Base-by-base conservation (phyloP, 1,140 invertebrate species). In the Orchestia grillus region DNA sequence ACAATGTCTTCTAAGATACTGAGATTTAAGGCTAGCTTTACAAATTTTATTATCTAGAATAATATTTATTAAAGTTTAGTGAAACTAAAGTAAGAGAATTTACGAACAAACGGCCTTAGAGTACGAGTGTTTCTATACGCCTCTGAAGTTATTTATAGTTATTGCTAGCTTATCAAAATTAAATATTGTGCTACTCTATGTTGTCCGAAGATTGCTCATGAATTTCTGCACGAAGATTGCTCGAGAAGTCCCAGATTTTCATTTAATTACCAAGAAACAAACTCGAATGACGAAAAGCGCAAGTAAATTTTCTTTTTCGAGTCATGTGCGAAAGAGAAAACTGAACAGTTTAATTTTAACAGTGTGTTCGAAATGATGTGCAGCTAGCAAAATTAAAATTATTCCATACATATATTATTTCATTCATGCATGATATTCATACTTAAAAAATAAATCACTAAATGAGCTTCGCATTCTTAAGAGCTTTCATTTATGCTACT, bases 21-120 rank as follows among this genome's bases (percentile, higher is more conserved):
- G 28, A 44, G 4, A 15, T 16, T 91, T 91, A 91, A 44, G 19
- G 88, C 3, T 91, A 91, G 11, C 88, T 91, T 91, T 91, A 91
- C 88, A 91, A 44, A 91, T 23, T 91, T 91, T 43, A 91, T 44
- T 44, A 91, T 91, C 88, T 91, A 91, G 41, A 91, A 91, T 91
- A 91, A 91, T 91, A 77, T 77, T 77, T 77, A 77, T 77, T 77
- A 77, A 77, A 77, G 15, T 77, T 77, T 77, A 77, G 28, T 77
- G 62, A 36, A 77, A 77, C 62, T 77, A 36, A 77, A 77, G 62
- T 77, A 77, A 36, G 28, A 36, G 11, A 77, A 77, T 77, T 77
- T 36, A 77, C 3, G 15, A 77, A 3, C 62, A 77, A 77, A 77
- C 11, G 62, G 36, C 11, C 62, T 15, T 36, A 3, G 1, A 19